These are phyloP conservation scores for Hydraecia micacea DNA, from an alignment of 2,888 invertebrate species.

Conservation along the genomic window DNA sequence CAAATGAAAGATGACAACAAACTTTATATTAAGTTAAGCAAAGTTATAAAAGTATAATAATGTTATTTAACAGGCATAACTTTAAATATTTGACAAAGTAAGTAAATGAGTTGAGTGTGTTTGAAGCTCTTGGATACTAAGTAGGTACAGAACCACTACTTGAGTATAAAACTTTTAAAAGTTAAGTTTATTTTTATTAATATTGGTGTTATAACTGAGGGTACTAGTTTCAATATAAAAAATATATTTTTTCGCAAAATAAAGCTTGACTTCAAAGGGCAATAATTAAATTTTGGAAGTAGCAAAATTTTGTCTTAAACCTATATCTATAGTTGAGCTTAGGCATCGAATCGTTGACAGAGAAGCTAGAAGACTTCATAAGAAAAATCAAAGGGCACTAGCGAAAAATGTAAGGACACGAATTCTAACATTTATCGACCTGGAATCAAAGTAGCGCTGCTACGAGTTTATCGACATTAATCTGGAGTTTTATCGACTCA, in stretches of 20 bases:
- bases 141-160: slow-evolving; percentile 34
- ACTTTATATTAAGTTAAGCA: slow-evolving; percentile 40
- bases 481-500: slow-evolving; percentile 48
- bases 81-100: slow-evolving; percentile 60
- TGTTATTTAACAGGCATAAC: slow-evolving; percentile 49
- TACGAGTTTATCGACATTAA: slow-evolving; percentile 3
- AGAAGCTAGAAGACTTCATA: slow-evolving; percentile 16
- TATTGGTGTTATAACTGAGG: slow-evolving; percentile 29
- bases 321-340: slow-evolving; percentile 64
- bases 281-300: slow-evolving; percentile 36
- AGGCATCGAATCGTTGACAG: slow-evolving; percentile 23
- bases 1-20: slow-evolving; percentile 37
- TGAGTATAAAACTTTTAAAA: slow-evolving; percentile 39
- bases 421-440: slow-evolving; percentile 21
- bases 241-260: slow-evolving; percentile 58
- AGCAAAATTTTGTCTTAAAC: slow-evolving; percentile 48
- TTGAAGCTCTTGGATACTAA: slow-evolving; percentile 38
- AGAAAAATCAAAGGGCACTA: slow-evolving; percentile 18
- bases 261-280: slow-evolving; percentile 26
- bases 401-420: slow-evolving; percentile 6
- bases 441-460: slow-evolving; percentile 4
- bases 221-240: slow-evolving; percentile 49
- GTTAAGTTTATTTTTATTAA: slow-evolving; percentile 21
- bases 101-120: slow-evolving; percentile 40
- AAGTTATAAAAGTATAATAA: slow-evolving; percentile 54